A percentile compares a stretch with the other conserved stretches of the same genome.
These are phyloP conservation scores for Perognathus longimembris DNA, from an alignment of 2,113 vertebrate species.

Conservation along the genomic window DNA sequence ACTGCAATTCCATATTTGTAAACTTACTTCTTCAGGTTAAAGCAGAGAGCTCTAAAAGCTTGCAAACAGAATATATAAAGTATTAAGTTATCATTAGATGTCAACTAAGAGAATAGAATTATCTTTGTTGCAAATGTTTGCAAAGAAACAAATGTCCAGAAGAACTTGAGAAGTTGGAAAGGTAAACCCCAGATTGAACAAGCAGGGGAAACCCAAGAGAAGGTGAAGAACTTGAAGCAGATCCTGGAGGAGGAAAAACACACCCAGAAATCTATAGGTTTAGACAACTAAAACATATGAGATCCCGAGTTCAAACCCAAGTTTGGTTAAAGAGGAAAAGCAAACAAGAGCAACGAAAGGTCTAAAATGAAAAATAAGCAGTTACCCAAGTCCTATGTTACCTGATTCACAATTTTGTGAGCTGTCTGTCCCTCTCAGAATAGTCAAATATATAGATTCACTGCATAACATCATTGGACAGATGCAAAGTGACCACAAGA, in stretches of 20 bases:
- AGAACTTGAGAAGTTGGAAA: not conserved
- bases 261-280: not conserved
- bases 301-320: too few species aligned
- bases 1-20: not conserved
- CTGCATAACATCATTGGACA: not conserved
- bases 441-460: not conserved
- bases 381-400: not conserved
- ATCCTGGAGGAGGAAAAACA: not conserved
- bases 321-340: too few species aligned
- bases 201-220: not conserved
- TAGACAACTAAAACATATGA: too few species aligned
- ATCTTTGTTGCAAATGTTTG: not conserved
- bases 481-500: not conserved
- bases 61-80: not conserved
- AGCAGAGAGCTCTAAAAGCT: slow-evolving; percentile 2
- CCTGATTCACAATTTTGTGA: not conserved
- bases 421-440: not conserved
- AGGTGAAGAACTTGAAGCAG: not conserved
- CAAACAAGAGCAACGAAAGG: too few species aligned
- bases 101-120: not conserved
- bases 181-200: not conserved
- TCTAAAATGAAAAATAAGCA: not conserved
- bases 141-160: not conserved
- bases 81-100: slow-evolving; percentile 1
- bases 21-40: not conserved